A percentile compares a stretch with the other conserved stretches of the same genome.
Conservation (phyloP, 2,113 vertebrate genomes). For the Myrmophylax atrothorax region DNA sequence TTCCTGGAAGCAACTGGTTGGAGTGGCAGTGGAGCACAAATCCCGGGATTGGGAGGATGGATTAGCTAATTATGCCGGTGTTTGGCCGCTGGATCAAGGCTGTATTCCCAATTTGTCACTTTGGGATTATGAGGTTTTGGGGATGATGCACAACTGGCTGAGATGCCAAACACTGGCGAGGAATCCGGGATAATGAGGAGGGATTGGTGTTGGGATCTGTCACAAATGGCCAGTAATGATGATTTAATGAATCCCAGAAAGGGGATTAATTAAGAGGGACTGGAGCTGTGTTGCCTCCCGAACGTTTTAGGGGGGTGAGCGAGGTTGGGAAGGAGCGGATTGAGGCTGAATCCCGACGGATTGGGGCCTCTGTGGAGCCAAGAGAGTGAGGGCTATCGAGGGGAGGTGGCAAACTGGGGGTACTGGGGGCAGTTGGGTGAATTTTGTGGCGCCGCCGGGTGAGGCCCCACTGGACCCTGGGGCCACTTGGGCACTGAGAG, state of each 20-base stretch:
- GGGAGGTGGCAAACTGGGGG: background rate
- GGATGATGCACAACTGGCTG: background rate
- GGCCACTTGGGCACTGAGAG: background rate
- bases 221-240: background rate
- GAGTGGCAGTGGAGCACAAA: background rate
- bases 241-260: slow-evolving; percentile 6
- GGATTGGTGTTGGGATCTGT: background rate
- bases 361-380: background rate
- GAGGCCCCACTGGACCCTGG: background rate
- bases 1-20: background rate
- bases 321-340: background rate
- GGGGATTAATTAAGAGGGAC: background rate
- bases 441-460: background rate
- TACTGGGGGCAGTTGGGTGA: background rate
- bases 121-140: background rate
- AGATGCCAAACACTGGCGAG: background rate
- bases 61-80: background rate
- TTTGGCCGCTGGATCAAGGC: background rate
- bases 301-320: background rate
- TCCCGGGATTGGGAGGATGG: background rate
- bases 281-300: background rate
- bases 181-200: background rate
- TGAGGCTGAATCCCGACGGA: rapidly evolving
- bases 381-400: rapidly evolving
- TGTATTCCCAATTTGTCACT: background rate